Conservation (phyloP, 2,797 vertebrate species). For the Silurus aristotelis region DNA sequence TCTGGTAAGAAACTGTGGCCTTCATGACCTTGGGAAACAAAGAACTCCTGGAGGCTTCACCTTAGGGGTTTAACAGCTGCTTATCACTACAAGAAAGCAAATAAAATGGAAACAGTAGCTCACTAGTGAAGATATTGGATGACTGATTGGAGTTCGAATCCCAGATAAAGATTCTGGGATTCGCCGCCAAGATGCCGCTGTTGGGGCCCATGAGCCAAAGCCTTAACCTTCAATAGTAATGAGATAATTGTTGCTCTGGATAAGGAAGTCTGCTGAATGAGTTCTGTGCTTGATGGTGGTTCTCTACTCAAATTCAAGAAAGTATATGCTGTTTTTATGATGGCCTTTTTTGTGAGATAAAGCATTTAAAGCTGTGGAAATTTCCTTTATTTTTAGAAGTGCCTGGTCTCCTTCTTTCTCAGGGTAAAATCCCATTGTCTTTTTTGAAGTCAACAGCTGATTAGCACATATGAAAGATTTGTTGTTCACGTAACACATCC, state of each 20-base stretch:
- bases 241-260: too few species aligned
- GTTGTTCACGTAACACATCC: not conserved
- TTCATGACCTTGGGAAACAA: slow-evolving; percentile 32
- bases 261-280: too few species aligned
- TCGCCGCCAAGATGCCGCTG: too few species aligned
- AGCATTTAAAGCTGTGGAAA: not conserved
- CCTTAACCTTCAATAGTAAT: too few species aligned
- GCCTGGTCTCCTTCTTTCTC: not conserved
- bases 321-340: not conserved
- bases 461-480: not conserved
- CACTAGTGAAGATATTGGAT: too few species aligned
- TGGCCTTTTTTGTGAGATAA: not conserved
- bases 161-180: too few species aligned
- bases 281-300: not conserved
- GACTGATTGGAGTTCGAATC: too few species aligned
- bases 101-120: slow-evolving; percentile 5
- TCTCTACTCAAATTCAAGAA: not conserved
- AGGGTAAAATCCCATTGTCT: not conserved
- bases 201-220: not conserved
- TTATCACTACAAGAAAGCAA: slow-evolving; percentile 20
- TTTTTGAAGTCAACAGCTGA: not conserved
- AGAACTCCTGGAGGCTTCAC: slow-evolving; percentile 18
- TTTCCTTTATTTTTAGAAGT: not conserved
- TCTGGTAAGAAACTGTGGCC: slow-evolving; percentile 16
- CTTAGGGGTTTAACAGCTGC: slow-evolving; percentile 28